phyloP scores from a whole-genome alignment of 2,113 vertebrate species.

The Hippocampus guttulatus region DNA sequence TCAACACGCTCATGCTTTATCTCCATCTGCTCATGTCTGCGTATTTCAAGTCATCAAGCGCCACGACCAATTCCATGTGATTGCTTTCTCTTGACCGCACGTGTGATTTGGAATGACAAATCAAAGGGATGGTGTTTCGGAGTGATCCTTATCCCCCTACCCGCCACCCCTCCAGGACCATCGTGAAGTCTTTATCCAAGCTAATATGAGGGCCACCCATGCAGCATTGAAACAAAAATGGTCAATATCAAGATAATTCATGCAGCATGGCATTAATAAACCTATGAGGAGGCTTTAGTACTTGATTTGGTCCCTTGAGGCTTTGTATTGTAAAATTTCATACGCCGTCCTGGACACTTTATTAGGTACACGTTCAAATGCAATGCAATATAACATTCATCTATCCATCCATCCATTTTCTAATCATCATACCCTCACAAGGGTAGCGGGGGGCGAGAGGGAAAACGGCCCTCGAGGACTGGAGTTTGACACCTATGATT shows the following conservation, averaged over 20 bases:
- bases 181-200: background rate
- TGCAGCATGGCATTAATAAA: too few species aligned
- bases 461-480: too few species aligned
- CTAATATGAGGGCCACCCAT: background rate
- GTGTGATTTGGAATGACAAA: background rate
- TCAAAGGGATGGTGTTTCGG: background rate
- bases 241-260: too few species aligned
- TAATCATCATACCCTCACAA: too few species aligned
- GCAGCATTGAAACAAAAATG: background rate
- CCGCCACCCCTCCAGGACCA: background rate
- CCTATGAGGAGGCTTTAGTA: too few species aligned
- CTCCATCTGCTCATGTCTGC: slow-evolving; percentile 21
- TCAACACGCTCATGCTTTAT: slow-evolving; percentile 27
- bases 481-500: too few species aligned
- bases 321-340: background rate
- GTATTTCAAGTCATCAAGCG: background rate
- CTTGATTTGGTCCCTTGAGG: background rate
- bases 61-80: background rate
- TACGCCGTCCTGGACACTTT: too few species aligned
- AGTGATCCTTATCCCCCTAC: background rate
- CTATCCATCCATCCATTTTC: too few species aligned
- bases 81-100: background rate
- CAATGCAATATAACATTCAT: too few species aligned
- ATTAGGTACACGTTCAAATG: too few species aligned
- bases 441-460: too few species aligned